Base-by-base conservation (phyloP, 2,113 vertebrate species). In the Pygoscelis antarcticus region DNA sequence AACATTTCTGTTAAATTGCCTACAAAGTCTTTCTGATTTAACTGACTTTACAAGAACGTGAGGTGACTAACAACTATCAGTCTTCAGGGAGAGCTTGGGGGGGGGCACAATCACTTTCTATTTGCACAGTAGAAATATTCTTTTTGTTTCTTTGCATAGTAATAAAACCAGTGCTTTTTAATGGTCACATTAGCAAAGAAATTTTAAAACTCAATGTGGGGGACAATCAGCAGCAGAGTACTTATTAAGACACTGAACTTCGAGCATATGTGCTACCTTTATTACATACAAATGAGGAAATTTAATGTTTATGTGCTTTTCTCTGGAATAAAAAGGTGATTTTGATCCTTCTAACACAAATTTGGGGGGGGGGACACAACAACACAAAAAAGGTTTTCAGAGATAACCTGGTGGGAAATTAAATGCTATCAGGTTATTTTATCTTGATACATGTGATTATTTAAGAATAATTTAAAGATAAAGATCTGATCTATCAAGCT, bases 401-500 rank as follows among this genome's bases (percentile, higher is more conserved):
- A 47, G 11, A 46, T 68, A 75, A 70, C 55, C 55, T 66, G 38
- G 8, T 80, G 68, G 55, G 60, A 94, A 93, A 81, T 80, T 54
- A 74, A 72, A 92, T 74, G 46, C 42, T 52, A 76, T 91, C 14
- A 44, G 10, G 23, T 82, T 87, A 57, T 72, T 89, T 89, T 82
- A 29, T 64, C 52, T 87, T 87, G 52, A 77, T 78, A 44, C 14
- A 16, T 86, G n/a, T 26, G 18, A 13, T 71, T 89, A 71, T 49
- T 89, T 93, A 71, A 91, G 64, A 84, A 58, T 38, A 94, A 94
- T 90, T 92, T 86, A 77, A 94, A 83, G 46, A 82, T 78, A 93
- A 91, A 85, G 30, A 60, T 66, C 21, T 64, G 42, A 60, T 77
- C 29, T 89, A 68, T 90, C 47, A 77, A 83, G 71, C 18, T 3